phyloP scores from a whole-genome alignment of 2,113 vertebrate genomes.

The Gallinago undulata region DNA sequence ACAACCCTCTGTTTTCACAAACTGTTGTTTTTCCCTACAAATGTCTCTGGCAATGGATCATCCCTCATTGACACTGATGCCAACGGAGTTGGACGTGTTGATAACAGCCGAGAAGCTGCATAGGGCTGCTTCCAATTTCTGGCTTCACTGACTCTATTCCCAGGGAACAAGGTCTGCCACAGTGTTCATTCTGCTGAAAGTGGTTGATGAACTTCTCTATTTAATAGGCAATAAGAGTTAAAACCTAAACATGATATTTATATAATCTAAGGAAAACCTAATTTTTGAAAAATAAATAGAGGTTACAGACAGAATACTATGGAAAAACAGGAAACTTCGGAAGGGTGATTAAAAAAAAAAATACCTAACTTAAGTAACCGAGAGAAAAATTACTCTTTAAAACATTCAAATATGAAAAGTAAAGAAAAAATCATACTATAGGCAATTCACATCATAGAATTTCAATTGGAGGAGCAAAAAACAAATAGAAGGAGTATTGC shows the following conservation, averaged over 20 bases:
- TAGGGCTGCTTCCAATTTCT: background rate
- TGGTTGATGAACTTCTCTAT: background rate
- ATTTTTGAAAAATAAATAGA: background rate
- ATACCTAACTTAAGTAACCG: background rate
- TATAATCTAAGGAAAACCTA: background rate
- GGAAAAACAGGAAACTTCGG: background rate
- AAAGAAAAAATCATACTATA: background rate
- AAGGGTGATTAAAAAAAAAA: background rate
- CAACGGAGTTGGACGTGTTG: background rate
- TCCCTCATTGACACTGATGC: background rate
- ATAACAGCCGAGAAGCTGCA: background rate
- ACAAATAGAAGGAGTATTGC: background rate
- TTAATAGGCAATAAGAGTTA: slow-evolving; percentile 21
- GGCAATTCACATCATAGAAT: background rate
- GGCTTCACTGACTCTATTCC: background rate
- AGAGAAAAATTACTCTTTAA: background rate
- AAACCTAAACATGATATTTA: slow-evolving; percentile 7
- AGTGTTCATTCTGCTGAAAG: background rate
- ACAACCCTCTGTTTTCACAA: background rate
- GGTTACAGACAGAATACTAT: background rate
- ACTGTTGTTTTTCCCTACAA: background rate
- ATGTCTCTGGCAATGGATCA: background rate
- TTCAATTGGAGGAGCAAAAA: background rate
- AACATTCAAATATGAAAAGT: background rate
- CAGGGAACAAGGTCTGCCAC: background rate